Base-by-base conservation (phyloP, 1,140 invertebrate genomes). In the Drosophila serrata region DNA sequence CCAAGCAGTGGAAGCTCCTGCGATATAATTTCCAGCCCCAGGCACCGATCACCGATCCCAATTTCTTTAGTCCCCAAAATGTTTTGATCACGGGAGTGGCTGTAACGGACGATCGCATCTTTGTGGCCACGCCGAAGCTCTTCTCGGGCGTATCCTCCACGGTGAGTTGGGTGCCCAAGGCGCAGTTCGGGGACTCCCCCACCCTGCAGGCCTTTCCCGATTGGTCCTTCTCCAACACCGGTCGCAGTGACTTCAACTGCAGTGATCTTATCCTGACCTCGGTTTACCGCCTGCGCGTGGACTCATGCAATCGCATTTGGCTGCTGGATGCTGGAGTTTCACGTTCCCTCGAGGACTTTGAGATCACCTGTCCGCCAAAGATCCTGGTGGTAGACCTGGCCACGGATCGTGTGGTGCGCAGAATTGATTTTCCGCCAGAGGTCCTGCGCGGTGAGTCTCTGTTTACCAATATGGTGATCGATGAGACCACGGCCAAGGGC, bases 301-400 rank as follows among this genome's bases (percentile, higher is more conserved):
- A 97, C 82, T 94, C 95, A 7, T 97, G 96, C 91, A 95, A 96
- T 85, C 93, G 96, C 27, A 90, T 97, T 3, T 97, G 96, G 96
- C 95, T 96, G 1, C 81, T 96, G 17, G 95, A 95, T 87, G 92
- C 92, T 15, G 97, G 97, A 0, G 93, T 97, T 0, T 94, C 95
- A 58, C 96, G 95, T 11, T 96, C 96, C 0, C 88, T 97, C 15
- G 96, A 96, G 59, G 95, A 97, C 79, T 97, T 96, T 93, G 94
- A 94, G 15, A 93, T 95, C 7, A 94, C 95, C 15, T 97, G 97
- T 85, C 95, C 95, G 0, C 97, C 97, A 0, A 97, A 97, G 93
- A 94, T 97, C 22, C 93, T 97, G 15, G 95, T 97, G 15, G 96
- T 97, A 65, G 96, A 97, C 85, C 93, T 97, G 80, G 94, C 94